Evolutionary conservation across 2,888 invertebrate genomes (phyloP).

Genomic region (Drosophila demipolita): DNA sequence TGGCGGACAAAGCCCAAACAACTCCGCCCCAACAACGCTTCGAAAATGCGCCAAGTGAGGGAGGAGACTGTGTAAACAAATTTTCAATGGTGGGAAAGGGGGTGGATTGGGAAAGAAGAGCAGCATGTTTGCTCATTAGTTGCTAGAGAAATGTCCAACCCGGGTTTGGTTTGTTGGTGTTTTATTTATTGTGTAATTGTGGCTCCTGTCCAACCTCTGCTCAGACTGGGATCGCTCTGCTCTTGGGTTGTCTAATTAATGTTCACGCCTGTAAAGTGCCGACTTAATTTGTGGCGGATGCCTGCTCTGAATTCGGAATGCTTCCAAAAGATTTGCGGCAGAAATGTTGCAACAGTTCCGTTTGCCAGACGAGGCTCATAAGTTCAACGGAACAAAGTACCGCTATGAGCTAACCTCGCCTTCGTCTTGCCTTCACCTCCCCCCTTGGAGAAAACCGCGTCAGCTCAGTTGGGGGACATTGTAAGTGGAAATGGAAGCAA

Average conservation of each 20-base stretch:
- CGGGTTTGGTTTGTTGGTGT: slow-evolving; percentile 23
- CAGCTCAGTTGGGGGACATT: slow-evolving; percentile 36
- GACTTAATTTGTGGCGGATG: slow-evolving; percentile 72
- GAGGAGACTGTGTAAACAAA: slow-evolving; percentile 27
- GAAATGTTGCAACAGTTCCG: slow-evolving; percentile 46
- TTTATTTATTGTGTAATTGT: slow-evolving; percentile 64
- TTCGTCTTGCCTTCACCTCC: background rate
- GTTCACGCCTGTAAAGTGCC: slow-evolving; percentile 70
- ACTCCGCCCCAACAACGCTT: slow-evolving; percentile 57
- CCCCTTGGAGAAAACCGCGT: slow-evolving; percentile 50
- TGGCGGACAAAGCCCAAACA: slow-evolving; percentile 67
- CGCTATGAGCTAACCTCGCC: slow-evolving; percentile 49
- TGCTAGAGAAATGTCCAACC: slow-evolving; percentile 21
- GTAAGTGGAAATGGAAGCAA: slow-evolving; percentile 49
- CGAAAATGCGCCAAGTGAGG: slow-evolving; percentile 41
- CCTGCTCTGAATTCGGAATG: slow-evolving; percentile 53
- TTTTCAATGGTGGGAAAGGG: background rate
- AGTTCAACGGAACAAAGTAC: slow-evolving; percentile 73
- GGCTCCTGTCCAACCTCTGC: slow-evolving; percentile 47
- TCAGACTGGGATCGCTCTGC: slow-evolving; percentile 25
- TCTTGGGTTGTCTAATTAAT: slow-evolving; percentile 70
- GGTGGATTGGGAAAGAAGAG: background rate
- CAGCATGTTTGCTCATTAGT: slow-evolving; percentile 68
- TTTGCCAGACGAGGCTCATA: slow-evolving; percentile 34
- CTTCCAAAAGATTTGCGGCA: slow-evolving; percentile 49